These are phyloP conservation scores for Hydractinia echinata DNA, from an alignment of 30 jellyfish, hydroid and myxozoan species.

Conservation along the genomic window DNA sequence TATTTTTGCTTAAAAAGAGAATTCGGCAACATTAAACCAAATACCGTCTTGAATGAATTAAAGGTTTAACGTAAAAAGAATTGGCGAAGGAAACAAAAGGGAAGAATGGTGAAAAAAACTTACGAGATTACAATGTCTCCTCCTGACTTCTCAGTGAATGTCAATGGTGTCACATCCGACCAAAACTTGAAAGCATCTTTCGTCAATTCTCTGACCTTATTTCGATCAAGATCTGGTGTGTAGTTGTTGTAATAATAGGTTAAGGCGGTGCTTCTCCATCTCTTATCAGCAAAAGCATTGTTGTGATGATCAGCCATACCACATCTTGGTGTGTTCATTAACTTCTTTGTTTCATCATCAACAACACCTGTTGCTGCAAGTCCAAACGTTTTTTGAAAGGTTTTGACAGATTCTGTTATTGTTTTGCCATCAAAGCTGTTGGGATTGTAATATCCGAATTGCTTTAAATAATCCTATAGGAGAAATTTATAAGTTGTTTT, in stretches of 20 bases:
- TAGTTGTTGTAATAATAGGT: conserved; percentile 10
- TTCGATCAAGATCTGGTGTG: conserved; percentile 16
- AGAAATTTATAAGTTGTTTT: no score
- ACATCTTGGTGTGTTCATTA: conserved; percentile 26
- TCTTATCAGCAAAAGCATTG: neutral
- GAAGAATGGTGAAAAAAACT: no score
- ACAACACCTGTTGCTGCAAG: conserved; percentile 5
- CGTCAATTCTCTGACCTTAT: neutral
- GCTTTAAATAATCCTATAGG: neutral
- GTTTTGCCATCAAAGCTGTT: neutral
- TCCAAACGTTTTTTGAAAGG: conserved; percentile 3
- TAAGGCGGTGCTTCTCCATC: conserved; percentile 13
- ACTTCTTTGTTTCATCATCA: neutral
- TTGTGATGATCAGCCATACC: conserved; percentile 18
- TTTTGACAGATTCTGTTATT: neutral
- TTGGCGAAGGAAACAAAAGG: no score
- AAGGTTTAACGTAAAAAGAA: no score
- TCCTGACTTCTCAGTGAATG: conserved; percentile 8
- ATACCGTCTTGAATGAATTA: no score
- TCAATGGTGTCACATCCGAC: conserved; percentile 28
- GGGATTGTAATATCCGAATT: neutral
- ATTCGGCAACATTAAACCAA: no score
- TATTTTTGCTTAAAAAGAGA: no score
- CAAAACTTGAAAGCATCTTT: conserved; percentile 16
- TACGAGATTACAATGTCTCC: no score